Conservation (phyloP, 1,140 invertebrate genomes). For the Drosophila nebulosa region DNA sequence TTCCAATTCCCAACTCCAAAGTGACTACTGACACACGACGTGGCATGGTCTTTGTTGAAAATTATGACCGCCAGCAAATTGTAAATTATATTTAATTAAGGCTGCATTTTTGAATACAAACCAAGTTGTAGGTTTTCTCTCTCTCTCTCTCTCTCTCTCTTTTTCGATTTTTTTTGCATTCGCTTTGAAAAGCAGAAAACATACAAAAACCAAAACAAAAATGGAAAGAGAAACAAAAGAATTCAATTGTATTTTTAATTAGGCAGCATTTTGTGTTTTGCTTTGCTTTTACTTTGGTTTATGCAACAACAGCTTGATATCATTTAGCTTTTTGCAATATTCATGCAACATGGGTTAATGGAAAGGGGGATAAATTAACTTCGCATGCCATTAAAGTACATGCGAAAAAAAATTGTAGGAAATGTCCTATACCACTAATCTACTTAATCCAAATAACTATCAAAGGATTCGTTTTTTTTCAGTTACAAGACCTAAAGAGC, state of each 20-base stretch:
- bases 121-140: slow-evolving; percentile 25
- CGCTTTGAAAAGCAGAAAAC: slow-evolving; percentile 10
- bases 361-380: neutral
- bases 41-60: slow-evolving; percentile 38
- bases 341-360: slow-evolving; percentile 31
- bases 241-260: slow-evolving; percentile 76
- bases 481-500: too few relatives aligned
- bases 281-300: slow-evolving; percentile 18
- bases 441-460: too few relatives aligned
- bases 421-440: neutral
- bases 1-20: neutral
- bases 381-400: neutral
- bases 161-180: slow-evolving; percentile 14
- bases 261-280: slow-evolving; percentile 39
- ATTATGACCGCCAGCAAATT: slow-evolving; percentile 75
- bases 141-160: too few relatives aligned
- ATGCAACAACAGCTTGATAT: slow-evolving; percentile 45
- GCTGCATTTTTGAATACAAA: slow-evolving; percentile 68
- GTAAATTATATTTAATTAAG: slow-evolving; percentile 80
- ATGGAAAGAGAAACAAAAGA: slow-evolving; percentile 36
- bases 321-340: slow-evolving; percentile 61
- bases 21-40: neutral
- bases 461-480: too few relatives aligned
- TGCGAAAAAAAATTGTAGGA: neutral
- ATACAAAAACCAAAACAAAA: neutral